A percentile compares a stretch with the other conserved stretches of the same genome.
Evolutionary conservation across 2,797 vertebrate genomes (phyloP).

Genomic region (Sus cebifrons): DNA sequence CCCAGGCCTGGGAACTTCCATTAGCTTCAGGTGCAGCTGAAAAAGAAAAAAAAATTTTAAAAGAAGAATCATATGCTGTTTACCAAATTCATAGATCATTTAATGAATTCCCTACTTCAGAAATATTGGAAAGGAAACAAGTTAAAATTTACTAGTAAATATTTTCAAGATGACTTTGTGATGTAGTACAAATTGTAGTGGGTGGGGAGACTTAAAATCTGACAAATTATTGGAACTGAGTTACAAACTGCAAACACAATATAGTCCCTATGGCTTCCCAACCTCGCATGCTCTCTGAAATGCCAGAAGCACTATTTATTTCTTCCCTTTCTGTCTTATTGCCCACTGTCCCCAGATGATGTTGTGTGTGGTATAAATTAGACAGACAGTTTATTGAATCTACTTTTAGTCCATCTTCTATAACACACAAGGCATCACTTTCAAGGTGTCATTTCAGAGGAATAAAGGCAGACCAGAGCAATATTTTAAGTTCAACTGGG

Average conservation of each 20-base stretch:
- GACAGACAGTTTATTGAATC: conserved; percentile 79
- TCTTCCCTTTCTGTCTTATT: conserved; percentile 71
- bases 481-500: conserved; percentile 73
- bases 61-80: not conserved
- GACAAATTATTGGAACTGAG: conserved; percentile 43
- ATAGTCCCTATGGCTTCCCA: conserved; percentile 24
- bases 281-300: not conserved
- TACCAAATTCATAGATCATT: not conserved
- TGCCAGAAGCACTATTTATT: conserved; percentile 57
- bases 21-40: no score
- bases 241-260: conserved; percentile 51
- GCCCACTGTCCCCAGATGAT: conserved; percentile 66
- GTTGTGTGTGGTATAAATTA: conserved; percentile 76
- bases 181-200: not conserved
- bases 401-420: conserved; percentile 72
- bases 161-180: not conserved
- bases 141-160: conserved; percentile 1
- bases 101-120: not conserved
- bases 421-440: conserved; percentile 77
- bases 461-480: conserved; percentile 74
- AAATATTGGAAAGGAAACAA: not conserved
- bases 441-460: conserved; percentile 74
- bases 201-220: conserved; percentile 34
- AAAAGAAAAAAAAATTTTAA: not conserved
- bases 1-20: no score